These are phyloP conservation scores for Acromyrmex echinatior DNA, from an alignment of 1,140 invertebrate genomes.

Conservation along the genomic window DNA sequence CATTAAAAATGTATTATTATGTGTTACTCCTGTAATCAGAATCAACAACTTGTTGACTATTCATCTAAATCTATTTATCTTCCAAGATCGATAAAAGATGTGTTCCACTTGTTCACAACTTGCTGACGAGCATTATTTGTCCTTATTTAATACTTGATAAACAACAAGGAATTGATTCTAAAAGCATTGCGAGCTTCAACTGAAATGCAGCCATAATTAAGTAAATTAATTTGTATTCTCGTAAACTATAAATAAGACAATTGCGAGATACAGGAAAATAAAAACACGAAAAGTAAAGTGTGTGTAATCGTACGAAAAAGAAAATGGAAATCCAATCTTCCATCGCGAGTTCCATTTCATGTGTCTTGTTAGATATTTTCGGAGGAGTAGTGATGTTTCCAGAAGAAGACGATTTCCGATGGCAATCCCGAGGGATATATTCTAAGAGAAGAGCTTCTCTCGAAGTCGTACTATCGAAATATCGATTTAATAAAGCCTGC, in stretches of 20 bases:
- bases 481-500: constrained; percentile 47
- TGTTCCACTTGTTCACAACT: no score
- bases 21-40: not conserved
- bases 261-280: not conserved
- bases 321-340: constrained; percentile 44
- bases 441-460: not conserved
- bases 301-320: constrained; percentile 14
- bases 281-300: not conserved
- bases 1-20: not conserved
- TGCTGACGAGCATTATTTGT: no score
- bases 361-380: not conserved
- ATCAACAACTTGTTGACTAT: not conserved
- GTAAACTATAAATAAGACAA: not conserved
- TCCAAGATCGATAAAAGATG: not conserved
- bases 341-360: constrained; percentile 19
- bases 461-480: not conserved
- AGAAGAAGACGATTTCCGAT: constrained; percentile 34
- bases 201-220: not conserved
- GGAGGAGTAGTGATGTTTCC: not conserved
- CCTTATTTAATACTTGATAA: no score
- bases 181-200: no score
- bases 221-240: not conserved
- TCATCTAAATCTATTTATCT: not conserved
- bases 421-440: constrained; percentile 31
- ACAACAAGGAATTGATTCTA: no score